phyloP scores from a whole-genome alignment of 2,888 invertebrate genomes.

The Orchestes rusci region DNA sequence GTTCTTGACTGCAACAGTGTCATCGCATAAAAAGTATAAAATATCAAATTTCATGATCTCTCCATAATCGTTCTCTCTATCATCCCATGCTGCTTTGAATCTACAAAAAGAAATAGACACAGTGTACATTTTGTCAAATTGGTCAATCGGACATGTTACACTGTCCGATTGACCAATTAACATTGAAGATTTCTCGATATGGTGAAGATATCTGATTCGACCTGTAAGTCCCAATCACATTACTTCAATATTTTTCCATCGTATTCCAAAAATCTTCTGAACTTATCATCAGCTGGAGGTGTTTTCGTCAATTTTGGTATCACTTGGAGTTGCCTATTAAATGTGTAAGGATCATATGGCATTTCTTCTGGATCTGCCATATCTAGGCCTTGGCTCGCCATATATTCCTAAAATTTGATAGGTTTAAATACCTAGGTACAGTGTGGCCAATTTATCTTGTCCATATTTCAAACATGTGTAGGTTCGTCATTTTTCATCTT shows the following conservation, averaged over 20 bases:
- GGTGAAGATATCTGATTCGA: too few relatives aligned
- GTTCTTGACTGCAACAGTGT: constrained; percentile 72
- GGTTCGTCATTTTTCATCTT: too few relatives aligned
- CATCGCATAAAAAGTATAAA: constrained; percentile 73
- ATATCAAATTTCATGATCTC: constrained; percentile 61
- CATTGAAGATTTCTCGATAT: too few relatives aligned
- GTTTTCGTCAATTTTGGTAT: constrained; percentile 35
- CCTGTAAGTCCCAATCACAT: too few relatives aligned
- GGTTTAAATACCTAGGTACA: too few relatives aligned
- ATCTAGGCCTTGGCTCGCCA: constrained; percentile 75
- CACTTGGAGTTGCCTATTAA: constrained; percentile 46
- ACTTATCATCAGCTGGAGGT: constrained; percentile 47
- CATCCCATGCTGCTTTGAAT: constrained; percentile 64
- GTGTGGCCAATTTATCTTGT: too few relatives aligned
- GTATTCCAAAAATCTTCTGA: constrained; percentile 66
- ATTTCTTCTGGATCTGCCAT: constrained; percentile 60
- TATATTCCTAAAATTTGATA: constrained; percentile 55
- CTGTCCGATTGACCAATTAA: too few relatives aligned
- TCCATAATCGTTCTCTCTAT: constrained; percentile 52
- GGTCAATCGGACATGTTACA: too few relatives aligned
- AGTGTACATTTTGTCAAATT: too few relatives aligned
- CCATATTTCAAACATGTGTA: too few relatives aligned
- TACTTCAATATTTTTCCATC: constrained; percentile 72
- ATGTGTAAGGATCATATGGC: constrained; percentile 64
- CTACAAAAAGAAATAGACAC: constrained; percentile 35